A percentile compares a stretch with the other conserved stretches of the same genome.
Conservation (phyloP, 2,888 invertebrate genomes). For the Gortyna flavago region DNA sequence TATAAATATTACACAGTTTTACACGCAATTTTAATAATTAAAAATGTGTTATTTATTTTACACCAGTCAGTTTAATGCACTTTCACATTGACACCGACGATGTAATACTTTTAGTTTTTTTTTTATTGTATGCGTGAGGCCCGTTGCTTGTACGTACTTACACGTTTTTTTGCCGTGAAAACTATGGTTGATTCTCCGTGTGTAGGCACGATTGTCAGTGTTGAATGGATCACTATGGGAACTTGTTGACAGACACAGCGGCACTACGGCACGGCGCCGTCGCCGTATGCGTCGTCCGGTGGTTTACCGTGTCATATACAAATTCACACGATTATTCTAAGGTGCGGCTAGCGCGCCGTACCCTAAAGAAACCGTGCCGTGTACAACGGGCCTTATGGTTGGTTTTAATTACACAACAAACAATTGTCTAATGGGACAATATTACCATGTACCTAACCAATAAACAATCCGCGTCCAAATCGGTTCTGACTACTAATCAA, state of each 20-base stretch:
- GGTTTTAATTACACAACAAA: constrained; percentile 5
- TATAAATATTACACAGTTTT: constrained; percentile 29
- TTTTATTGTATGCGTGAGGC: background rate
- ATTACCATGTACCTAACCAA: constrained; percentile 3
- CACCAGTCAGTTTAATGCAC: constrained; percentile 31
- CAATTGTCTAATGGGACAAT: background rate
- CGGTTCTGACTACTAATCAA: background rate
- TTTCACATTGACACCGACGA: constrained; percentile 4
- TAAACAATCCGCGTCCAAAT: constrained; percentile 2
- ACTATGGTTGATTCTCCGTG: background rate
- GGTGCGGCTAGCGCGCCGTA: background rate
- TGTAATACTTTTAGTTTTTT: background rate
- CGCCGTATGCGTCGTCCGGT: background rate
- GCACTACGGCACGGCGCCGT: background rate
- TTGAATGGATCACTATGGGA: too few relatives aligned
- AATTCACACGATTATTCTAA: background rate
- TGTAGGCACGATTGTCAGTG: background rate
- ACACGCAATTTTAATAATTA: constrained; percentile 36
- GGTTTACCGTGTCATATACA: background rate
- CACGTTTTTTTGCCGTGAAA: background rate
- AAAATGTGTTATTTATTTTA: constrained; percentile 37
- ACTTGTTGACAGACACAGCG: background rate
- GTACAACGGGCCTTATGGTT: background rate
- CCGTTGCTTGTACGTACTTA: background rate
- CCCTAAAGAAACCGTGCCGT: background rate